A percentile compares a stretch with the other conserved stretches of the same genome.
phyloP scores from a whole-genome alignment of 2,888 invertebrate species.

The Baccha elongata region DNA sequence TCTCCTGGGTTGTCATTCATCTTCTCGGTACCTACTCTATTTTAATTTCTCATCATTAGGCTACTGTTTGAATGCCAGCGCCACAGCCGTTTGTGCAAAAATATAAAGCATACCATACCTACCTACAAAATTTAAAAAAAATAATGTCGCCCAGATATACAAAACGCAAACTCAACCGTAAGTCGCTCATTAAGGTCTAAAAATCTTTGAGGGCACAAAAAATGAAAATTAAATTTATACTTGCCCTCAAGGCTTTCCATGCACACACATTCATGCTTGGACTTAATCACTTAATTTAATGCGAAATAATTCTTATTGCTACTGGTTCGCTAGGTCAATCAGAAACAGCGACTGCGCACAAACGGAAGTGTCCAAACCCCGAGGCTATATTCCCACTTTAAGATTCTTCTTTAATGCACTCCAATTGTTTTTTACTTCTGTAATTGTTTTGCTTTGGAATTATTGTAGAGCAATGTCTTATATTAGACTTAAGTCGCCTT shows the following conservation, averaged over 20 bases:
- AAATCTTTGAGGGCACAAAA: slow-evolving; percentile 60
- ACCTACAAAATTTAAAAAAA: slow-evolving; percentile 21
- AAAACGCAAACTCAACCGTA: slow-evolving; percentile 39
- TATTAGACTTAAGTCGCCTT: slow-evolving; percentile 10
- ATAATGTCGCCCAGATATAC: slow-evolving; percentile 35
- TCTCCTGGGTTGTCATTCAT: slow-evolving; percentile 51
- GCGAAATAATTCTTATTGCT: slow-evolving; percentile 56
- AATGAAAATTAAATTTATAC: slow-evolving; percentile 53
- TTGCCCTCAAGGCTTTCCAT: slow-evolving; percentile 24
- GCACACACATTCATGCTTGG: slow-evolving; percentile 37
- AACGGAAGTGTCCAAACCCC: slow-evolving; percentile 54
- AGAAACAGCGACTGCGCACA: slow-evolving; percentile 11
- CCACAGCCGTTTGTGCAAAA: not conserved
- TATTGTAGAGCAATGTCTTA: slow-evolving; percentile 29
- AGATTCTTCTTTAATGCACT: slow-evolving; percentile 24
- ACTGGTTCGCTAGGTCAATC: slow-evolving; percentile 48
- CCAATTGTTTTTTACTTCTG: slow-evolving; percentile 17
- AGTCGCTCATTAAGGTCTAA: slow-evolving; percentile 54
- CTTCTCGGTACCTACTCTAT: slow-evolving; percentile 51
- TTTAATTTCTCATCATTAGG: slow-evolving; percentile 68
- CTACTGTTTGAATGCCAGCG: slow-evolving; percentile 48
- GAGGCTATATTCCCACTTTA: slow-evolving; percentile 36
- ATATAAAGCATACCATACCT: slow-evolving; percentile 33
- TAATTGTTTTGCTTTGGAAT: slow-evolving; percentile 47
- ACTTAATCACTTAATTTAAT: slow-evolving; percentile 67